These are phyloP conservation scores for Rhynchotus rufescens DNA, from an alignment of 2,797 vertebrate species.

Conservation along the genomic window DNA sequence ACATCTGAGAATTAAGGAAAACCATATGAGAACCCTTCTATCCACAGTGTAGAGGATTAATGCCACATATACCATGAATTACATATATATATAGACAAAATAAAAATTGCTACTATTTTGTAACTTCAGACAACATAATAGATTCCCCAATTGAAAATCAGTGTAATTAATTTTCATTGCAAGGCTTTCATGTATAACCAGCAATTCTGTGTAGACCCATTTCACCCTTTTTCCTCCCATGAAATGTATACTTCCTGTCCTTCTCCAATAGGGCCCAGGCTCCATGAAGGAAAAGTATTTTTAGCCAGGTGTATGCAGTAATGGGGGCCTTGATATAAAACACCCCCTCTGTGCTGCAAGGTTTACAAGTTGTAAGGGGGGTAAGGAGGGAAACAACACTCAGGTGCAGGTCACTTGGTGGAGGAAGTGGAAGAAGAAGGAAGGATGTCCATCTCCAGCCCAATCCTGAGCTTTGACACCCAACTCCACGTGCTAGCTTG, in stretches of 20 bases:
- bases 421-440: not conserved
- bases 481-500: not conserved
- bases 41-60: not conserved
- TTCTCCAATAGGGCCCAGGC: not conserved
- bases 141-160: not conserved
- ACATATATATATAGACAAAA: not conserved
- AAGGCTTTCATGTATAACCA: not conserved
- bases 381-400: not conserved
- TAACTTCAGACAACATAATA: not conserved
- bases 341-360: not conserved
- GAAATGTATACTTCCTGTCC: not conserved
- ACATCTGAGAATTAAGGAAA: not conserved
- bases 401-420: rapidly evolving
- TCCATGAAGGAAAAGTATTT: rapidly evolving
- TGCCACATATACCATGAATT: not conserved
- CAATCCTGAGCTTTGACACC: not conserved
- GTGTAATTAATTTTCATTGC: not conserved
- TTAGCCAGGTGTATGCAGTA: not conserved
- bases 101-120: not conserved
- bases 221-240: not conserved
- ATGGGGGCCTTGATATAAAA: not conserved
- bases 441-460: too few relatives aligned
- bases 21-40: not conserved
- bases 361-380: not conserved
- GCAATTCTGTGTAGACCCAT: not conserved